phyloP scores from a whole-genome alignment of 2,113 vertebrate species.

The Theristicus caerulescens region DNA sequence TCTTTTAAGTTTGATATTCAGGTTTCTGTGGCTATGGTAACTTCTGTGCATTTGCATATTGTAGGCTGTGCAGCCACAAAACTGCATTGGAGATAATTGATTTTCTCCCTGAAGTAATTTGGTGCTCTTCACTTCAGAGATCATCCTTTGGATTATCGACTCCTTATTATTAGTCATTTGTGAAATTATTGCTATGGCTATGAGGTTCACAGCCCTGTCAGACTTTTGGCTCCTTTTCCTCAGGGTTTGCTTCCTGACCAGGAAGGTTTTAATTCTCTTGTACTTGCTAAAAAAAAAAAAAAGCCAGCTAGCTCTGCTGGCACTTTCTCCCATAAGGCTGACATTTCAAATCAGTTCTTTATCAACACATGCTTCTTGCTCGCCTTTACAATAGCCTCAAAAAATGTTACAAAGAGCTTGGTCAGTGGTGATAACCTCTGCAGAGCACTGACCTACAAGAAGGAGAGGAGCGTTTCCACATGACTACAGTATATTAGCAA shows the following conservation, averaged over 20 bases:
- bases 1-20: neutral
- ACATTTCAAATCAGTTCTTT: conserved; percentile 59
- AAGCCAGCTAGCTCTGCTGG: neutral
- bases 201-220: conserved; percentile 39
- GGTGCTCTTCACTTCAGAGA: conserved; percentile 67
- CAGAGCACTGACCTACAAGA: neutral
- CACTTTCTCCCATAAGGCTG: conserved; percentile 7
- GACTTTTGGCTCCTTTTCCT: conserved; percentile 43
- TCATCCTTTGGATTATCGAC: conserved; percentile 69
- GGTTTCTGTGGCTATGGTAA: conserved; percentile 47
- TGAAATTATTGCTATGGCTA: conserved; percentile 59
- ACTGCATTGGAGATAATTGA: conserved; percentile 62
- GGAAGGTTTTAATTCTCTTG: conserved; percentile 43
- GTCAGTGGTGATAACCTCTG: conserved; percentile 45
- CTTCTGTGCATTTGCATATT: conserved; percentile 56
- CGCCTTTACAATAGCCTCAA: neutral
- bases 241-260: conserved; percentile 29
- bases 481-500: neutral
- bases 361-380: conserved; percentile 37
- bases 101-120: conserved; percentile 68
- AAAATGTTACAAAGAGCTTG: conserved; percentile 24
- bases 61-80: conserved; percentile 27
- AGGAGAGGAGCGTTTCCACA: conserved; percentile 6
- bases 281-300: neutral
- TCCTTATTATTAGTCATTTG: conserved; percentile 63